These are phyloP conservation scores for Hydrochoerus hydrochaeris DNA, from an alignment of 2,113 vertebrate species.

Conservation along the genomic window DNA sequence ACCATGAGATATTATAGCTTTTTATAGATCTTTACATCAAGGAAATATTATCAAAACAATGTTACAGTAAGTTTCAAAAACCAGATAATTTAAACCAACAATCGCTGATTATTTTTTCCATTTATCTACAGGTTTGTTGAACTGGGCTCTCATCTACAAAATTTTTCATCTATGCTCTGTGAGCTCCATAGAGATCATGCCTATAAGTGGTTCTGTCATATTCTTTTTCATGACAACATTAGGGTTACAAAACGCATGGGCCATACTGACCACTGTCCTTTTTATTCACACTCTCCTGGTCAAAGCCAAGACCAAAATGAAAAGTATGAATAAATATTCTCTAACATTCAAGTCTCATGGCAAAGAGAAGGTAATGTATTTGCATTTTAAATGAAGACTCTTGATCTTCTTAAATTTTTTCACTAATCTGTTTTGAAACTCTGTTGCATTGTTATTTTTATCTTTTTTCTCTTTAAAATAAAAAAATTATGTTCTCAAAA, in stretches of 20 bases:
- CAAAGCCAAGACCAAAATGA: background rate
- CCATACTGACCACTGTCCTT: background rate
- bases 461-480: too few species aligned
- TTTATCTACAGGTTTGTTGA: background rate
- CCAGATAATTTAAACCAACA: background rate
- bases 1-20: background rate
- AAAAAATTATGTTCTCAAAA: too few species aligned
- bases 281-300: background rate
- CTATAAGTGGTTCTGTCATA: background rate
- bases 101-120: background rate
- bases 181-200: background rate
- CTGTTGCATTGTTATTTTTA: too few species aligned
- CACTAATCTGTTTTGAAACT: too few species aligned
- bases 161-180: background rate
- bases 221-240: background rate
- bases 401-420: background rate
- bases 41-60: background rate
- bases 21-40: background rate
- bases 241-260: background rate
- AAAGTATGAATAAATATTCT: background rate
- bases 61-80: background rate
- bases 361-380: background rate
- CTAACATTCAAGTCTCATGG: background rate
- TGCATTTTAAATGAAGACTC: background rate
- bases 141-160: background rate